Conservation (phyloP, 2,888 invertebrate genomes). For the Cyclophora albipunctata region DNA sequence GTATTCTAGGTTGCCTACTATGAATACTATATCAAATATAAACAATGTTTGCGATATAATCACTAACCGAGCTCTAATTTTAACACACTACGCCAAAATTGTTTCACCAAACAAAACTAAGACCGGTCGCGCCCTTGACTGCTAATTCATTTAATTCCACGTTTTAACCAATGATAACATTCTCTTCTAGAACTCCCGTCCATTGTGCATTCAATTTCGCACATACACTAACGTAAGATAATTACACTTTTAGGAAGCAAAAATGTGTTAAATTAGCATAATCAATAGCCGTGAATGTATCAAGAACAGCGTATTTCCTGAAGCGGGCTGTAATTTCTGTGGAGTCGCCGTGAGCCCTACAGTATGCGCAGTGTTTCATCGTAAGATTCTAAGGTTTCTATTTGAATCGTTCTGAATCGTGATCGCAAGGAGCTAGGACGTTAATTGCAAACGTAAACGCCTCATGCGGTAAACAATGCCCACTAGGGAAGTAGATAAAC, state of each 20-base stretch:
- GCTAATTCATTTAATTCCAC: constrained; percentile 19
- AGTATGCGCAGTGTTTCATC: too few relatives aligned
- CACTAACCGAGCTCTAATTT: constrained; percentile 11
- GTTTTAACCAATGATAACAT: constrained; percentile 17
- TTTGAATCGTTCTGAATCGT: too few relatives aligned
- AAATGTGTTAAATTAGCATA: too few relatives aligned
- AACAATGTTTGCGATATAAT: too few relatives aligned
- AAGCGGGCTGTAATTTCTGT: background rate
- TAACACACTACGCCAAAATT: constrained; percentile 18
- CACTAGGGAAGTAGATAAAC: constrained; percentile 5
- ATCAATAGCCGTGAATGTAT: too few relatives aligned
- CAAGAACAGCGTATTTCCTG: background rate
- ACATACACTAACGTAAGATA: too few relatives aligned
- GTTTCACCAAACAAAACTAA: constrained; percentile 22
- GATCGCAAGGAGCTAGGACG: background rate
- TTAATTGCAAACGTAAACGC: constrained; percentile 7
- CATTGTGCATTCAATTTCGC: too few relatives aligned
- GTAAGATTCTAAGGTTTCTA: too few relatives aligned
- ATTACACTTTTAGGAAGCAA: too few relatives aligned
- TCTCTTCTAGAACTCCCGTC: background rate
- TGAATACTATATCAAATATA: too few relatives aligned
- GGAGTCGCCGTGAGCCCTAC: too few relatives aligned
- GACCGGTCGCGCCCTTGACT: constrained; percentile 21
- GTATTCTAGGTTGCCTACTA: too few relatives aligned
- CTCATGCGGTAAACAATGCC: constrained; percentile 7